Conservation (phyloP, 1,140 invertebrate species). For the Arctopsyche grandis region DNA sequence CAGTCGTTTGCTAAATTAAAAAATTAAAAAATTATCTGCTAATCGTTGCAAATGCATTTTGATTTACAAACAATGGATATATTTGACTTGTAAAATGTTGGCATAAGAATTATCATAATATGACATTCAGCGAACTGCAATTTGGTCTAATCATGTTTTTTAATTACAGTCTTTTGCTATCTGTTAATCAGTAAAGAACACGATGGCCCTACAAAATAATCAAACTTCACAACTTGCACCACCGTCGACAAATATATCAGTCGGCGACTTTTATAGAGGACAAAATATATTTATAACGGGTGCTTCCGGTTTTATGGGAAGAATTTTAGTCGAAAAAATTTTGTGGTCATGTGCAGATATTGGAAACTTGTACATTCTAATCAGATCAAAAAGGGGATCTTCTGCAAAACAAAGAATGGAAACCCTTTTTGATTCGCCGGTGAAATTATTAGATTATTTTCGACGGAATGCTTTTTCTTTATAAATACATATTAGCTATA, state of each 20-base stretch:
- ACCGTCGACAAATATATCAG: conserved; percentile 58
- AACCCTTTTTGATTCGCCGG: conserved; percentile 48
- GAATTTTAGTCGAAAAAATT: conserved; percentile 76
- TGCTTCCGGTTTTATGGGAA: conserved; percentile 86
- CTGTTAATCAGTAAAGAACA: neutral
- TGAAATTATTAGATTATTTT: neutral
- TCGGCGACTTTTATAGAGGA: conserved; percentile 75
- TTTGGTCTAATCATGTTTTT: no score
- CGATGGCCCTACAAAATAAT: neutral
- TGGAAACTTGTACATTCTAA: conserved; percentile 70
- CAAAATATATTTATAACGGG: conserved; percentile 82
- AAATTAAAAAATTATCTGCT: no score
- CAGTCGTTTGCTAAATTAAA: no score
- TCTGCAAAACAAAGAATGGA: conserved; percentile 62
- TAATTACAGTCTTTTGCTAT: neutral
- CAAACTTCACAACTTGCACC: neutral
- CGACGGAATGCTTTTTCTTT: neutral
- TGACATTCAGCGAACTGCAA: no score
- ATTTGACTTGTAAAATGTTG: neutral
- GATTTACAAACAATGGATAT: neutral
- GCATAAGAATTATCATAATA: no score
- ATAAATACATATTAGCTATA: neutral
- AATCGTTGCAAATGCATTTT: neutral
- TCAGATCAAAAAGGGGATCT: conserved; percentile 71
- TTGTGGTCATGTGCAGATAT: conserved; percentile 72